Conservation (phyloP, 2,888 invertebrate species). For the Cabera pusaria region DNA sequence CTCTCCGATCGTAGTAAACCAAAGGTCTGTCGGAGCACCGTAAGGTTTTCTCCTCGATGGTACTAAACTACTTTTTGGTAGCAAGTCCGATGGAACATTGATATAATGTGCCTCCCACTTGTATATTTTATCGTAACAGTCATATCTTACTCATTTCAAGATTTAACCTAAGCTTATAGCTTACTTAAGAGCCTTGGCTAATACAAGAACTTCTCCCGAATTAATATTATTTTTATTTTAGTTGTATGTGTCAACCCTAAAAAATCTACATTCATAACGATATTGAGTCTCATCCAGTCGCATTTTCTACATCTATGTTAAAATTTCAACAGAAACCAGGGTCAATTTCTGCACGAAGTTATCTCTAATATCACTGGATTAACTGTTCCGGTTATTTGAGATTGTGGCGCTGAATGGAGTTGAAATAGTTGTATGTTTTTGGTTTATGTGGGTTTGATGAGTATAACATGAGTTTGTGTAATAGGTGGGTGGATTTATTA, state of each 20-base stretch:
- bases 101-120: too few species aligned
- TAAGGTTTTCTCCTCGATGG: too few species aligned
- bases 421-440: slow-evolving; percentile 16
- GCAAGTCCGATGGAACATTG: too few species aligned
- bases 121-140: too few species aligned
- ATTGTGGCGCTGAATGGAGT: slow-evolving; percentile 29
- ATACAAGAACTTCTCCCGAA: too few species aligned
- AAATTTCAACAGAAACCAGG: slow-evolving; percentile 49
- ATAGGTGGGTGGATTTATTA: background rate
- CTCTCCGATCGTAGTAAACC: too few species aligned
- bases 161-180: too few species aligned
- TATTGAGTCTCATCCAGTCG: slow-evolving; percentile 17
- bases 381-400: slow-evolving; percentile 40
- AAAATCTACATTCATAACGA: slow-evolving; percentile 6
- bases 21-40: too few species aligned
- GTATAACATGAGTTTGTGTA: slow-evolving; percentile 14
- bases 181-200: too few species aligned
- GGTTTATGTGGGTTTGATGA: slow-evolving; percentile 1
- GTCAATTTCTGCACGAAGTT: slow-evolving; percentile 64
- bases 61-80: too few species aligned
- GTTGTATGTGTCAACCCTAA: slow-evolving; percentile 2
- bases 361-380: slow-evolving; percentile 64
- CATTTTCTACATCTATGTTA: slow-evolving; percentile 33
- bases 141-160: too few species aligned
- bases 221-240: background rate